Conservation (phyloP, 2,888 invertebrate species). For the Drosophila niveifrons region DNA sequence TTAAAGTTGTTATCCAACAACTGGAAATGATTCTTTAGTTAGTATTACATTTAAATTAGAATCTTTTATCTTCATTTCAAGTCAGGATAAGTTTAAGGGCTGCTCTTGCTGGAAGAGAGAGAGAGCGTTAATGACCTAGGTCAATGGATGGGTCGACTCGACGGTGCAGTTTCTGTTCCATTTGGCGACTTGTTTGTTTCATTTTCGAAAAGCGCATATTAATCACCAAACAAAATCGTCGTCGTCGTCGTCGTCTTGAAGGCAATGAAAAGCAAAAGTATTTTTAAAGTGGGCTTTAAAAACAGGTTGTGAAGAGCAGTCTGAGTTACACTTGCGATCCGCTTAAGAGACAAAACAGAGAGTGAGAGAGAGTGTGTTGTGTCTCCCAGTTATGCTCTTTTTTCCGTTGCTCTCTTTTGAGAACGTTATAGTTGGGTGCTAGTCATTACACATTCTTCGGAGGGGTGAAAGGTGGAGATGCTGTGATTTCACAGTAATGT, state of each 20-base stretch:
- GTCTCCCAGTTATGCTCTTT: conserved; percentile 16
- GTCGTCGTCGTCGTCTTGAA: conserved; percentile 66
- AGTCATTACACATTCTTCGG: conserved; percentile 35
- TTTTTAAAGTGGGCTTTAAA: conserved; percentile 79
- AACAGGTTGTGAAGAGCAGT: conserved; percentile 76
- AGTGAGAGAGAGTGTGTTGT: background rate
- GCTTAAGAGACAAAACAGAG: conserved; percentile 54
- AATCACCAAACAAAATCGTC: conserved; percentile 71
- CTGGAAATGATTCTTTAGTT: background rate
- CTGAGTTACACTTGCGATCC: conserved; percentile 58
- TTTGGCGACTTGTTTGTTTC: conserved; percentile 64
- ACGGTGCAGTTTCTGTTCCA: conserved; percentile 47
- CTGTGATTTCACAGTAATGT: conserved; percentile 46
- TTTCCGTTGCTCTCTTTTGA: conserved; percentile 3
- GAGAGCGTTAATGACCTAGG: conserved; percentile 57
- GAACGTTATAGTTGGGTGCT: conserved; percentile 20
- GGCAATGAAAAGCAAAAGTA: conserved; percentile 80
- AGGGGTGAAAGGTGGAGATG: background rate
- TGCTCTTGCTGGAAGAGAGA: background rate
- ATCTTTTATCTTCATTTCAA: background rate
- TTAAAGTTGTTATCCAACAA: background rate
- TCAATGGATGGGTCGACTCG: conserved; percentile 53
- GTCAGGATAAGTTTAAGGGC: background rate
- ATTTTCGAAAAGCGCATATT: conserved; percentile 77
- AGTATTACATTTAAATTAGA: background rate